These are phyloP conservation scores for Tilapia sparmanii DNA, from an alignment of 2,113 vertebrate genomes.

Conservation along the genomic window DNA sequence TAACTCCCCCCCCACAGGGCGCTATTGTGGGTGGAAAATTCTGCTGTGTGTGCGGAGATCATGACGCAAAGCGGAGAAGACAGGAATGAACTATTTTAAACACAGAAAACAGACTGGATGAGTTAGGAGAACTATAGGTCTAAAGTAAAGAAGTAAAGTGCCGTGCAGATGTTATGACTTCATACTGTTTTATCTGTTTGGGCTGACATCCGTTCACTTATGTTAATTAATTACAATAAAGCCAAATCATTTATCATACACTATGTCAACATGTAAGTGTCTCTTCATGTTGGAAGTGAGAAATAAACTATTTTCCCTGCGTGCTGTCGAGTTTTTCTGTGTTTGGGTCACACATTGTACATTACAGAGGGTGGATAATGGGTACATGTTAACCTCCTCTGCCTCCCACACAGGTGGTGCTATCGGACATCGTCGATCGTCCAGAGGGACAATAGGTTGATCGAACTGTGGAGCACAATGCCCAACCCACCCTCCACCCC, in stretches of 20 bases:
- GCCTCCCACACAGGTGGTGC: not conserved
- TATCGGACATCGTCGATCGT: not conserved
- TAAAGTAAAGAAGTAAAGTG: not conserved
- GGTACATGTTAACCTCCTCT: not conserved
- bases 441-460: not conserved
- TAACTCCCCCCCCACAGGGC: not conserved
- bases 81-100: not conserved
- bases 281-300: not conserved
- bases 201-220: not conserved
- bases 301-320: not conserved
- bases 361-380: not conserved
- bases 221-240: not conserved
- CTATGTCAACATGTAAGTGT: not conserved
- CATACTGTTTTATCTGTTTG: not conserved
- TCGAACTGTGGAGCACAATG: not conserved
- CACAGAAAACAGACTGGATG: not conserved
- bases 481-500: not conserved
- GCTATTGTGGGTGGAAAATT: not conserved
- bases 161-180: not conserved
- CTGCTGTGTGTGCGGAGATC: not conserved
- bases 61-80: not conserved
- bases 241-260: not conserved
- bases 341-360: not conserved
- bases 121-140: not conserved
- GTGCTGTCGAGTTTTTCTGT: not conserved